Evolutionary conservation across 2,888 invertebrate species (phyloP), one percentile per base, ranked within the genome.

Genomic region (Melipona beecheii): DNA sequence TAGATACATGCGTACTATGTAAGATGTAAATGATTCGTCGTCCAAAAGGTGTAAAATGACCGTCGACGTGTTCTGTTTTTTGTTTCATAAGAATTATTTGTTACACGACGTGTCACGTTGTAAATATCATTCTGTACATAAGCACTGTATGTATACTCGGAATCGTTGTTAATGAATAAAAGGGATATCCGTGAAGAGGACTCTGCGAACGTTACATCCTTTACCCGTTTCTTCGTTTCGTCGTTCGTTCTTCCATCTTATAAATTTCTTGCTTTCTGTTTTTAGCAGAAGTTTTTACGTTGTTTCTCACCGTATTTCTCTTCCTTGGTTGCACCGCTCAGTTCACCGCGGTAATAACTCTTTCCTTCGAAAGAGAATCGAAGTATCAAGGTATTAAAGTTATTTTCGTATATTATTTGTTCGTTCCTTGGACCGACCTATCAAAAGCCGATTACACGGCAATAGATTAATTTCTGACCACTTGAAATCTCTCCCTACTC

Each of bases 121-220:
- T 93, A 93, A 92, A 94, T 94, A 93, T 78, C 86, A 90, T 89
- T 85, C 81, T 94, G 94, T 94, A 94, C 90, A 94, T 94, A 93
- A 86, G 88, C 91, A 92, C 89, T 92, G 91, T 92, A 93, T 92
- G 91, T 93, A 92, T 89, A 11, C 43, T 82, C 86, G 86, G 89
- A 87, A 90, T 93, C 90, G 91, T 94, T 94, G 93, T 94, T 94
- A 93, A 93, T 90, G 86, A 94, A 93, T 93, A 93, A 93, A 83
- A 93, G 92, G 87, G 92, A 91, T 92, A 92, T 91, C 88, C 90
- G 86, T 86, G 77, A 89, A 86, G 89, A 66, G 73, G 75, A 54
- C 9, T 27, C 27, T n/a, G 43, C 17, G 64, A 68, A 70, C 21
- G 11, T 60, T 43, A 17, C 19, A 69, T 52, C 43, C 9, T 43